Evolutionary conservation across 2,888 invertebrate genomes (phyloP), one percentile per base, ranked within the genome.

Genomic region (Aelia acuminata): DNA sequence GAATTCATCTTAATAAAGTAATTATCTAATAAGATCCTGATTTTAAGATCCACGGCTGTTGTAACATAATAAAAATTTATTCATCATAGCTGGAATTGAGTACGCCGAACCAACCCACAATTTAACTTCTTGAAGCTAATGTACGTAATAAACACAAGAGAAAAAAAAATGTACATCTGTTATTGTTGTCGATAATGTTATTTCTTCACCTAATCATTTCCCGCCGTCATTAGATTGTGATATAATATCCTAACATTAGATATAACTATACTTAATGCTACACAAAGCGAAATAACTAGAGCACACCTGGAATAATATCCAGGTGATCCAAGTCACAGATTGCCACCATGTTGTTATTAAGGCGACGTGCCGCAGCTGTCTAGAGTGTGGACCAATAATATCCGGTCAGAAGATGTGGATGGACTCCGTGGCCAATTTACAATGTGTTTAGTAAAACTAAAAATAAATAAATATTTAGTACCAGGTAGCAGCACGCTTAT

Each of bases 291-390:
- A 18, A 35, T 70, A 70, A 70, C 7, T 35, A 35, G 26, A 20
- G 35, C 31, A 70, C 63, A 70, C 31, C 63, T 70, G 63, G 63
- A 31, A 70, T 63, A 63, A 70, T 35, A n/a, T 31, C 63, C 63
- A 31, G 35, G 63, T 70, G 63, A 35, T 35, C 31, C 31, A 70
- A 70, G 31, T 4, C 7, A 70, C 31, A 20, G 7, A 35, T n/a
- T n/a, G n/a, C n/a, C n/a, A 35, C 18, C 20, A 18, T 35, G 35
- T 35, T 15, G 63, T 70, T 35, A 70, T 70, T 1, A 70, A 31
- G 63, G 35, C 3, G 63, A 70, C 63, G 63, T 70, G 63, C 31
- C 31, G 10, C 63, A 70, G 63, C 63, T 70, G 63, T 31, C 63
- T 35, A 70, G n/a, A n/a, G n/a, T 35, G 13, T 70, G 63, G 18